Evolutionary conservation across 2,888 invertebrate genomes (phyloP).

Genomic region (Hymenopus coronatus): DNA sequence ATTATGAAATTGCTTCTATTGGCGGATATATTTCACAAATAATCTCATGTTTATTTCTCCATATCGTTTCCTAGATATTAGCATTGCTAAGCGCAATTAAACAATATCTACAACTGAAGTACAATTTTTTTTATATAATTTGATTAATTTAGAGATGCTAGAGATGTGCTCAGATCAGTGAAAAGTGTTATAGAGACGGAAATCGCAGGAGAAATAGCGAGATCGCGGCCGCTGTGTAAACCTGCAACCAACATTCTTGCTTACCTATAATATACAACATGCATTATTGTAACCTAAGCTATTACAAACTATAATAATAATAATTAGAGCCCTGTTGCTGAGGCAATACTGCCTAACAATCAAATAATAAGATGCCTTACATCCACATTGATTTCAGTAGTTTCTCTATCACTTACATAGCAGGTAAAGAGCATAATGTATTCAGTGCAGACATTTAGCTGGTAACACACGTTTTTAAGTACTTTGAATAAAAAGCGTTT

Average conservation of each 20-base stretch:
- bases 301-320: too few relatives aligned
- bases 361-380: too few relatives aligned
- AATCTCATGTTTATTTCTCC: background rate
- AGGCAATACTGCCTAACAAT: too few relatives aligned
- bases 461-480: too few relatives aligned
- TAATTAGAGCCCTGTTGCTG: too few relatives aligned
- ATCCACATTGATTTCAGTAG: too few relatives aligned
- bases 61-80: background rate
- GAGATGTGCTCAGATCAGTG: background rate
- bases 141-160: background rate
- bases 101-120: background rate
- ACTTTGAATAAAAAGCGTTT: too few relatives aligned
- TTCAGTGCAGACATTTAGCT: too few relatives aligned
- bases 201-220: background rate
- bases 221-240: background rate
- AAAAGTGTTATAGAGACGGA: background rate
- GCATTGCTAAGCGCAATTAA: background rate
- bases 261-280: too few relatives aligned
- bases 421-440: too few relatives aligned
- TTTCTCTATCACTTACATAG: too few relatives aligned
- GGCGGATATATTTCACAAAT: background rate
- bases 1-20: background rate
- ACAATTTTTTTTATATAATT: background rate
- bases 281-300: too few relatives aligned
- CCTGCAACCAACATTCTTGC: background rate